phyloP scores from a whole-genome alignment of 2,797 vertebrate species.

The Dendrocincla tyrannina region DNA sequence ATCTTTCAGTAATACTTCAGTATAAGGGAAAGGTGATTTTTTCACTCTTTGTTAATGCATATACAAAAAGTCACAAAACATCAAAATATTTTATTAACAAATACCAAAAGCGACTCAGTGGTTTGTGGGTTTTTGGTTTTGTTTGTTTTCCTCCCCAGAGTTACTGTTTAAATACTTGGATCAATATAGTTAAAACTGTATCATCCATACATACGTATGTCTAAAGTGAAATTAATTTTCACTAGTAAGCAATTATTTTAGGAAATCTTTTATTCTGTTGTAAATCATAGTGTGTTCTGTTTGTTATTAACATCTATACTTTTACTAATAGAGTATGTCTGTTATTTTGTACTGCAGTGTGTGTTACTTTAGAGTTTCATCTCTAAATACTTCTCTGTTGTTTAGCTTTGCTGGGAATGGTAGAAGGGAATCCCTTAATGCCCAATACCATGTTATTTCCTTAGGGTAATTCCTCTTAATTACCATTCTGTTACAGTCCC shows the following conservation, averaged over 20 bases:
- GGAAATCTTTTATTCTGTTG: background rate
- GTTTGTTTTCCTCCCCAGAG: background rate
- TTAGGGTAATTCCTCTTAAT: constrained; percentile 51
- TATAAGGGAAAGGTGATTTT: background rate
- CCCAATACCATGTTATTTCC: constrained; percentile 35
- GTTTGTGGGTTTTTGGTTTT: too few relatives aligned
- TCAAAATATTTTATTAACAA: background rate
- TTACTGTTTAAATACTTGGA: background rate
- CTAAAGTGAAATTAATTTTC: background rate
- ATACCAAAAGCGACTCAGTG: background rate
- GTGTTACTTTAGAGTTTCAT: background rate
- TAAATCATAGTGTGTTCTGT: background rate
- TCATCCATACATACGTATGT: background rate
- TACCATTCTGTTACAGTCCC: background rate
- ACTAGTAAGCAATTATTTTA: background rate
- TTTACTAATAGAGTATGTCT: background rate
- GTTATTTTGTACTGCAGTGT: background rate
- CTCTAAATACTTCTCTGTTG: background rate
- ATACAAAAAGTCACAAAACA: background rate
- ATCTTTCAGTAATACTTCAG: background rate
- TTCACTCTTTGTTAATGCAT: background rate
- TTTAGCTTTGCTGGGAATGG: background rate
- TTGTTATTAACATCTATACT: background rate
- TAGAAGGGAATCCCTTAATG: constrained; percentile 31
- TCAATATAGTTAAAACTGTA: background rate